These are phyloP conservation scores for Vandiemenella viatica DNA, from an alignment of 2,888 invertebrate genomes.

Conservation along the genomic window DNA sequence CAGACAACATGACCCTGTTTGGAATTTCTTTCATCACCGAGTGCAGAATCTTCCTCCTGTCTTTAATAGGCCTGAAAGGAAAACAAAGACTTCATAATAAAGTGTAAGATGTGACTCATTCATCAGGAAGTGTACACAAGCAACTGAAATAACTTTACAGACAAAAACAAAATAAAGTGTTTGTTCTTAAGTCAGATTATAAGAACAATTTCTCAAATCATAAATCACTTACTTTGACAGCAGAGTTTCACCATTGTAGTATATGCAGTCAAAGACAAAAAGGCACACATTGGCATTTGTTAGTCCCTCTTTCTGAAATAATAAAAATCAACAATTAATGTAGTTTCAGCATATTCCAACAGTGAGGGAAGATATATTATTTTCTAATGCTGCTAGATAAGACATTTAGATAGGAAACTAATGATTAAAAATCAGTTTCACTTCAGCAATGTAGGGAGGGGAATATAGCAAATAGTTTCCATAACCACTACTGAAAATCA, in stretches of 20 bases:
- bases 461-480: too few relatives aligned
- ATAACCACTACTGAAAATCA: too few relatives aligned
- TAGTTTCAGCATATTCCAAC: too few relatives aligned
- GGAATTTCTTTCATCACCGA: conserved; percentile 70
- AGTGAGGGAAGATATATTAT: conserved; percentile 6
- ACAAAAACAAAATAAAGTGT: background rate
- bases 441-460: too few relatives aligned
- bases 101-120: background rate
- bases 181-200: background rate
- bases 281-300: conserved; percentile 79
- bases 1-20: conserved; percentile 76
- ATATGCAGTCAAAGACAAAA: conserved; percentile 87
- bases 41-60: conserved; percentile 58
- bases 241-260: conserved; percentile 74
- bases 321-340: too few relatives aligned
- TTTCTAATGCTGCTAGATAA: too few relatives aligned
- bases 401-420: background rate
- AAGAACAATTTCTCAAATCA: too few relatives aligned
- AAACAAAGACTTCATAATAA: too few relatives aligned
- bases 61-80: conserved; percentile 47
- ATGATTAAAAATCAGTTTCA: too few relatives aligned
- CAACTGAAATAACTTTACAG: background rate
- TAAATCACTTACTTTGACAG: conserved; percentile 33
- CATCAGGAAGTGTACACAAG: background rate
- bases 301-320: conserved; percentile 54